Evolutionary conservation across 2,888 invertebrate species (phyloP), one percentile per base, ranked within the genome.

Genomic region (Rotaria sp.): DNA sequence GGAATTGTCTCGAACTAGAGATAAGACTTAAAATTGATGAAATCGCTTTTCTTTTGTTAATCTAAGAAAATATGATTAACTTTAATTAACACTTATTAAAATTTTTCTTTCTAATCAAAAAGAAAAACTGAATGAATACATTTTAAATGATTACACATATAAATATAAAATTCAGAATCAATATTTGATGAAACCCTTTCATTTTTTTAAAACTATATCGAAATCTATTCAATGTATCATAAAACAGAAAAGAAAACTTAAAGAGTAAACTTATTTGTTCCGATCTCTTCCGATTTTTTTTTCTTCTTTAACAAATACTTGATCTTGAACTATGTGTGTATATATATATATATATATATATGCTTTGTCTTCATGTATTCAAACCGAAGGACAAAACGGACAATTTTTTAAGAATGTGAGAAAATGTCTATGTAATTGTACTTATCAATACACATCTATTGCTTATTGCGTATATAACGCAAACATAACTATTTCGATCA

Each of bases 401-500:
- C 35, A 67, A 35, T 18, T 35, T 67, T 67, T 35, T 15, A 67
- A 21, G 35, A 35, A 35, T 67, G 18, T 7, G 30, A 67, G 35
- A 35, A 21, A 18, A 35, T 67, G 67, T 67, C 67, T 67, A 35
- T 21, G 67, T 38, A 67, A 67, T 67, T 67, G 26, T 67, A 67
- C 67, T 35, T 67, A 67, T 67, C 67, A 38, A 67, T 13, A 35
- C 67, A 67, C 67, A 67, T 67, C 67, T 15, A 35, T 35, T 35
- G 5, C 67, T 67, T 67, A 67, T 67, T 67, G 35, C 67, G 35
- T 67, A 67, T 35, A 67, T 18, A 21, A 15, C 38, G 21, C 67
- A 67, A 67, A 67, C 67, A 67, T 67, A 67, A 67, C 67, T 67
- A 67, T 67, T 67, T 67, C 67, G 67, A 67, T 35, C 35, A 67